phyloP scores from a whole-genome alignment of 2,888 invertebrate genomes.

The Globia sparganii region DNA sequence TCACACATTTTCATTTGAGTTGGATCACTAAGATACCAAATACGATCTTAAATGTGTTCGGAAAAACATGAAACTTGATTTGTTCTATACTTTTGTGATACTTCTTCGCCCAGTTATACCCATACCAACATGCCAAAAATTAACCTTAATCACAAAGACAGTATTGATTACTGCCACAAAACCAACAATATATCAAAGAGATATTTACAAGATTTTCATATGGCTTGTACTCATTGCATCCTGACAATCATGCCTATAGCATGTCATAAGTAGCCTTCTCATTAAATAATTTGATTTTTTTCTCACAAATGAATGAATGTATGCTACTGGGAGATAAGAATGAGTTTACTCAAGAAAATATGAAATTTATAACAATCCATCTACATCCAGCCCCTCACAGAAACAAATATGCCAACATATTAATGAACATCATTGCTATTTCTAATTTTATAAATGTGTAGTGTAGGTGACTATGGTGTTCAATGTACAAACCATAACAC shows the following conservation, averaged over 20 bases:
- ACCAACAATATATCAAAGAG: conserved; percentile 65
- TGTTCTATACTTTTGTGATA: conserved; percentile 44
- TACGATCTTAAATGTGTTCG: conserved; percentile 10
- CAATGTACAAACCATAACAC: conserved; percentile 40
- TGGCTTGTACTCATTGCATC: conserved; percentile 23
- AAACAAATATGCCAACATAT: conserved; percentile 35
- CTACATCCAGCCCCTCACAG: conserved; percentile 14
- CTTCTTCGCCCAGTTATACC: conserved; percentile 38
- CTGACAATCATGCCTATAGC: conserved; percentile 23
- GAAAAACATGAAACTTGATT: conserved; percentile 27
- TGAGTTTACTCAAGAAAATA: conserved; percentile 25
- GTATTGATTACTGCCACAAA: conserved; percentile 45
- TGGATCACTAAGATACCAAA: conserved; percentile 12
- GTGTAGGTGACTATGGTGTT: conserved; percentile 15
- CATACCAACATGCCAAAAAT: conserved; percentile 53
- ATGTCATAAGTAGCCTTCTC: not conserved
- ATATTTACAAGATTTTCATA: conserved; percentile 66
- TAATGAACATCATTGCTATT: conserved; percentile 33
- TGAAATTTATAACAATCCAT: conserved; percentile 44
- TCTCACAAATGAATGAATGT: conserved; percentile 4
- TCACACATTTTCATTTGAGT: conserved; percentile 25
- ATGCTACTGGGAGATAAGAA: conserved; percentile 4
- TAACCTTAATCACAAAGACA: conserved; percentile 62
- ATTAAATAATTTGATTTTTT: not conserved
- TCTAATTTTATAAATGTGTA: conserved; percentile 32